Evolutionary conservation across 2,113 vertebrate species (phyloP), one percentile per base, ranked within the genome.

Genomic region (Sminthopsis crassicaudata): DNA sequence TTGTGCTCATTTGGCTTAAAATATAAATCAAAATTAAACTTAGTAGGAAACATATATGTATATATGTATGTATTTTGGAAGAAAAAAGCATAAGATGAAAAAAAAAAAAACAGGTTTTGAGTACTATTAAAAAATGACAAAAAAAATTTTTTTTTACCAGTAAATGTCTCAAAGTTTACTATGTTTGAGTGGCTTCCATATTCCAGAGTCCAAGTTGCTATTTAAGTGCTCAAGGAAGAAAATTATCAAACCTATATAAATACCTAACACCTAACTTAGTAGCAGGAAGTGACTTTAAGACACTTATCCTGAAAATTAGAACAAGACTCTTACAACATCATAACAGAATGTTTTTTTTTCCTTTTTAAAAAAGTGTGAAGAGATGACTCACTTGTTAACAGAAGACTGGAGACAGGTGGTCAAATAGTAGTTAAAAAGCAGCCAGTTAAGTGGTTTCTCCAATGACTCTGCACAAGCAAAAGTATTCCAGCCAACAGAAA

Each of bases 341-440:
- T 48, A 93, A 51, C 8, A 89, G 48, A 46, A 22, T n/a, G 91
- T 93, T 36, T 0, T 48, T 95, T 91, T 54, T 42, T 84, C 25
- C 42, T 89, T 92, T 94, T 90, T 52, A 76, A 91, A 95, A 92
- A 93, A 94, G 94, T 92, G 94, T 92, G 92, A 46, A 95, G 96
- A 96, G 90, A 93, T 96, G 95, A 98, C 99, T 99, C 98, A 99
- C 99, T 99, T 99, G 98, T 99, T 99, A 97, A 99, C 98, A 48
- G 99, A 99, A 94, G 99, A 99, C 93, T 99, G 99, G 91, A 99
- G 99, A 98, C 99, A 99, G 98, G 99, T 99, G 96, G 99, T 99
- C 99, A 99, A 99, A 98, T 99, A 99, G 98, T 99, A 99, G 99
- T 99, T 99, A 98, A 99, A 99, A 96, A 99, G 99, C 98, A 99